Base-by-base conservation (phyloP, 2,113 vertebrate species). In the Propithecus coquereli region DNA sequence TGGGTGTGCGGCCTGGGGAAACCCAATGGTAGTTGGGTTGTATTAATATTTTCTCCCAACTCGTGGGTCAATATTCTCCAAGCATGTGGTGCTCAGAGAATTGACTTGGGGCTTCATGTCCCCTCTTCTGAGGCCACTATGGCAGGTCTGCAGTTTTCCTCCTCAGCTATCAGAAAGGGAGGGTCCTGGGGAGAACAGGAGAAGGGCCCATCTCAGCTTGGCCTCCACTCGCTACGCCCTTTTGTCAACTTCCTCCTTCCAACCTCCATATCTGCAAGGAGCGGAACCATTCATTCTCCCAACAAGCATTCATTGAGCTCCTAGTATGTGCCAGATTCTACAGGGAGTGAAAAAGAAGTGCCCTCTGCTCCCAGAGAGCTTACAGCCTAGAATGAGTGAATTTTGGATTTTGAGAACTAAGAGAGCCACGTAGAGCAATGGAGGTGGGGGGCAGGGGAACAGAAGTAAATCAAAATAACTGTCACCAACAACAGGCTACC, bases 361-460 rank as follows among this genome's bases (percentile, higher is more conserved):
- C 4, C 9, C 52, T 57, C 45, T 83, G n/a, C 3, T 83, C 17
- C 87, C 27, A 47, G 73, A 45, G 5, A 30, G 34, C 68, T 89
- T n/a, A 34, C 1, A 54, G 43, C n/a, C 61, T 89, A 59, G 40
- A 71, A 14, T 40, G 66, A 89, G 47, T 61, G 13, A 86, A 73
- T 66, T 93, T 57, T 54, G 66, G n/a, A 43, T 82, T 95, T 61
- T 73, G 47, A 90, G 83, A 80, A 40, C 80, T 61, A 23, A 84
- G 9, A 82, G 7, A 89, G 32, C 65, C 43, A 11, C 85, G 37
- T 90, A 76, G 61, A 71, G n/a, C 34, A 77, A 92, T n/a, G 47
- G 2, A 20, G 65, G 2, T 1, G 16, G 47, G 5, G 8, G 2
- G 10, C 8, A 34, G 18, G 32, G 11, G 45, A 66, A 16, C 37